A percentile compares a stretch with the other conserved stretches of the same genome.
These are phyloP conservation scores for Cecidostiba fungosa DNA, from an alignment of 2,888 invertebrate species.

Conservation along the genomic window DNA sequence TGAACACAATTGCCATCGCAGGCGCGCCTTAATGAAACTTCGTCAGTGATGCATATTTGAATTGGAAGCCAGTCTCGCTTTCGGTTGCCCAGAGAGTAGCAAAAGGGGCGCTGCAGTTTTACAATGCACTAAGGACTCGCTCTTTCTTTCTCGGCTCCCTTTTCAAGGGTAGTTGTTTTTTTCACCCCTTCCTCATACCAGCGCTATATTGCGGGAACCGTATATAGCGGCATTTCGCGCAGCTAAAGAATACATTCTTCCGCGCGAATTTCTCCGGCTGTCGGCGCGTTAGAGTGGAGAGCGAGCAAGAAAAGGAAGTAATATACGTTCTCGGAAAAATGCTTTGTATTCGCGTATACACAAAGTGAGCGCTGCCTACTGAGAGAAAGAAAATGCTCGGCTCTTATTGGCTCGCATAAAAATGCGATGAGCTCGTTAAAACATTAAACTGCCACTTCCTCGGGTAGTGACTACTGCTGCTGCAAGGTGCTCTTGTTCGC, in stretches of 20 bases:
- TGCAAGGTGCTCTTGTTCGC: not conserved
- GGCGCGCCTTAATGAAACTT: conserved; percentile 25
- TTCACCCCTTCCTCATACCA: not conserved
- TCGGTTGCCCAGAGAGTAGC: not conserved
- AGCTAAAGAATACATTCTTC: conserved; percentile 53
- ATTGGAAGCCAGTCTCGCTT: not conserved
- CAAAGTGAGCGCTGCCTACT: conserved; percentile 32
- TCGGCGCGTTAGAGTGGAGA: conserved; percentile 18
- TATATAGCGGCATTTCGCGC: not conserved
- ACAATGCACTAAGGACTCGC: conserved; percentile 28
- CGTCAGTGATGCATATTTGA: conserved; percentile 8
- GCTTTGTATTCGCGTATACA: conserved; percentile 52
- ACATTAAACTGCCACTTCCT: conserved; percentile 58
- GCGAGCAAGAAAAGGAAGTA: conserved; percentile 24
- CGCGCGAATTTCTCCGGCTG: conserved; percentile 40
- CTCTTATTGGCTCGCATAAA: conserved; percentile 59
- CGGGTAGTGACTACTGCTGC: not conserved
- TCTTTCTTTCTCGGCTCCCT: not conserved
- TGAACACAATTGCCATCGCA: not conserved
- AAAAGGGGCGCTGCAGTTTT: conserved; percentile 11
- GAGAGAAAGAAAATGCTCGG: conserved; percentile 21
- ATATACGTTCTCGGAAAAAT: conserved; percentile 49
- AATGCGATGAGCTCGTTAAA: conserved; percentile 61
- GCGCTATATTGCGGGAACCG: not conserved
- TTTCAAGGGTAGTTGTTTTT: not conserved